A percentile compares a stretch with the other conserved stretches of the same genome.
These are phyloP conservation scores for Agrotis puta DNA, from an alignment of 2,888 invertebrate genomes.

Conservation along the genomic window DNA sequence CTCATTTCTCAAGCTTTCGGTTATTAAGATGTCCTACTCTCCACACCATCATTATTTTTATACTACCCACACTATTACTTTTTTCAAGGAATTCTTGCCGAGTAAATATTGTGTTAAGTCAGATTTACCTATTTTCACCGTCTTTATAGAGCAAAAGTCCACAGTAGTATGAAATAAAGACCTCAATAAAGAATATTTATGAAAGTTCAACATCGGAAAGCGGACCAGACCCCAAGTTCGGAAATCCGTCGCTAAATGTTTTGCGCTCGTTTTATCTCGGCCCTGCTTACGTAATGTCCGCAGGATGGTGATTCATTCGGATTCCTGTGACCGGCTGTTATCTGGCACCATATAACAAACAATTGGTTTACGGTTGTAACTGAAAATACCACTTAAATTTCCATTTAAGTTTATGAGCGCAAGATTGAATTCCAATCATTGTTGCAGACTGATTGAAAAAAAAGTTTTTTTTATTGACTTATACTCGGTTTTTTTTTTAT, in stretches of 20 bases:
- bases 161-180: not conserved
- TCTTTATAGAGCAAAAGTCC: not conserved
- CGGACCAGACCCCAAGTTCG: not conserved
- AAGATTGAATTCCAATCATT: conserved; percentile 34
- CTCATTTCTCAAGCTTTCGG: not conserved
- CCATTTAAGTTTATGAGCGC: conserved; percentile 35
- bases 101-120: not conserved
- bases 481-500: not conserved
- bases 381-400: conserved; percentile 42
- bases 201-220: not conserved
- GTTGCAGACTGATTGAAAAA: conserved; percentile 21
- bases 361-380: conserved; percentile 14
- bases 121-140: not conserved
- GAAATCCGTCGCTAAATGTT: conserved; percentile 15
- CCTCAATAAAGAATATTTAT: conserved; percentile 4
- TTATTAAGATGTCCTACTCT: not conserved
- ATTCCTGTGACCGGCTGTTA: conserved; percentile 14
- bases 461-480: too few relatives aligned
- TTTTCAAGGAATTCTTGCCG: not conserved
- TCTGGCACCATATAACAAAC: not conserved
- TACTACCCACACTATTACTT: not conserved
- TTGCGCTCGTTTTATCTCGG: not conserved
- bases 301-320: conserved; percentile 31
- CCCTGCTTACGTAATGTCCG: conserved; percentile 1
- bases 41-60: not conserved